Evolutionary conservation across 2,888 invertebrate species (phyloP).

Genomic region (Pherbina coryleti): DNA sequence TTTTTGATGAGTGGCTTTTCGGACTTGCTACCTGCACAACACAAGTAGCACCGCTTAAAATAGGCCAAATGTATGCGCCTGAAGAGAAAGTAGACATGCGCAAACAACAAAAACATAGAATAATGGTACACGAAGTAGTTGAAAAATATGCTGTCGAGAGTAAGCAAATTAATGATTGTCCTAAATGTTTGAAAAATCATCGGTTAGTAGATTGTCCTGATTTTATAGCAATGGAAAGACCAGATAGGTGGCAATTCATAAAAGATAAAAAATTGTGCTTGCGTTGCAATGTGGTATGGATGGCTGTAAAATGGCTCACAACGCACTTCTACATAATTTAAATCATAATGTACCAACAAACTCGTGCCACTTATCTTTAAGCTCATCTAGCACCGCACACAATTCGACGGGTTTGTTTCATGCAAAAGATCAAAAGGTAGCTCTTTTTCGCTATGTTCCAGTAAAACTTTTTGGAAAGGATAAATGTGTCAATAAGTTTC

Average conservation of each 20-base stretch:
- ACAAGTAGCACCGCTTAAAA: too few relatives aligned
- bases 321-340: not conserved
- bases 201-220: conserved; percentile 19
- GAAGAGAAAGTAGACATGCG: too few relatives aligned
- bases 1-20: too few relatives aligned
- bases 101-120: too few relatives aligned
- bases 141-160: too few relatives aligned
- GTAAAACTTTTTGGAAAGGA: conserved; percentile 29
- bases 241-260: conserved; percentile 23
- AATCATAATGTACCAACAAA: not conserved
- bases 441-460: not conserved
- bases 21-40: too few relatives aligned
- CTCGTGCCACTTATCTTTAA: too few relatives aligned
- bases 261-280: conserved; percentile 30
- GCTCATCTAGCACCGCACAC: not conserved
- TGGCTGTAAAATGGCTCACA: not conserved
- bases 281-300: conserved; percentile 30
- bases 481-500: conserved; percentile 40
- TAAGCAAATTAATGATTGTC: not conserved
- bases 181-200: conserved; percentile 15
- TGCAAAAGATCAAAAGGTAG: not conserved
- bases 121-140: too few relatives aligned
- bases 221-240: not conserved
- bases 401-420: conserved; percentile 22
- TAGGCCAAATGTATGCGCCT: too few relatives aligned